A percentile compares a stretch with the other conserved stretches of the same genome.
Conservation (phyloP, 1,140 invertebrate species). For the Popillia japonica region DNA sequence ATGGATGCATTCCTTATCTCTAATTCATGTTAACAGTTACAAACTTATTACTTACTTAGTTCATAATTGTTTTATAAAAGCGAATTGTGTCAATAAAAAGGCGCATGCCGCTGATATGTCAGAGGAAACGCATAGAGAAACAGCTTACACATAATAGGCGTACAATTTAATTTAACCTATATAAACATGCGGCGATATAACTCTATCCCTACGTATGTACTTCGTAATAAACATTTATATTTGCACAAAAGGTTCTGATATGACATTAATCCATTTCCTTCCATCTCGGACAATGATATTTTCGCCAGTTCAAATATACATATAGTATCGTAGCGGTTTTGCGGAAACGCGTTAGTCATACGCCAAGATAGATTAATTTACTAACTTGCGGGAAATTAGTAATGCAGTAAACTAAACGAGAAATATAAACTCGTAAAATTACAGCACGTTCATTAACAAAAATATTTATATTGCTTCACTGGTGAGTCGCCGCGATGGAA, state of each 20-base stretch:
- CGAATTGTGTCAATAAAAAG: neutral
- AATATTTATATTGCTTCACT: neutral
- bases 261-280: slow-evolving; percentile 14
- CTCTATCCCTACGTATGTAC: neutral
- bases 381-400: neutral
- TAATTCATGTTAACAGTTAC: neutral
- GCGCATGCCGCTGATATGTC: neutral
- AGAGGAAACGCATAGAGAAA: neutral
- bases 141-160: neutral
- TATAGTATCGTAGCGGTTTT: too few species aligned
- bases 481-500: neutral
- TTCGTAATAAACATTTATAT: slow-evolving; percentile 12
- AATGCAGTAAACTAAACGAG: neutral
- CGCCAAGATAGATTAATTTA: slow-evolving; percentile 18
- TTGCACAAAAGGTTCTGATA: neutral
- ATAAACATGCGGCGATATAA: neutral
- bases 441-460: neutral
- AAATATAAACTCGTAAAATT: neutral
- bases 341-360: slow-evolving; percentile 3
- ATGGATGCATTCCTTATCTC: neutral
- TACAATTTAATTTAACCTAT: neutral
- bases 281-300: too few species aligned
- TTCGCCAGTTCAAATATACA: too few species aligned
- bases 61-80: neutral
- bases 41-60: too few species aligned